A percentile compares a stretch with the other conserved stretches of the same genome.
Evolutionary conservation across 2,113 vertebrate genomes (phyloP).

Genomic region (Hystrix brachyura): DNA sequence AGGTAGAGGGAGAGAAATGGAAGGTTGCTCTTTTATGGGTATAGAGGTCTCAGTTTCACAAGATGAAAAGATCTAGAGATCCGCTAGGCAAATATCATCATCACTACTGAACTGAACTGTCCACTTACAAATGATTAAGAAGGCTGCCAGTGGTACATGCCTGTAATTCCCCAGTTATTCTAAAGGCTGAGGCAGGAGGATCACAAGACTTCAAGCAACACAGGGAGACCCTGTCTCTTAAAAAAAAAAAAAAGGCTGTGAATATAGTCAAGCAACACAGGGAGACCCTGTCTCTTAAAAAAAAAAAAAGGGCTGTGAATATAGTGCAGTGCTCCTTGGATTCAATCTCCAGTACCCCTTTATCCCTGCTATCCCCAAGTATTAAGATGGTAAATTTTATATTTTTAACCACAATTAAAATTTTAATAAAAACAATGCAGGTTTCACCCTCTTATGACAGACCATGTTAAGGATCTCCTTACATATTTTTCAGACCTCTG

Average conservation of each 20-base stretch:
- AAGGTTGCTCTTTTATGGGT: not conserved
- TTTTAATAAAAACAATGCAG: not conserved
- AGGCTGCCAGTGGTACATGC: not conserved
- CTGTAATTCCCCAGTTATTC: not conserved
- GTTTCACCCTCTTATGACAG: not conserved
- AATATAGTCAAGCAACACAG: too few species aligned
- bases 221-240: not conserved
- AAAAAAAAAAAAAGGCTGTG: not conserved
- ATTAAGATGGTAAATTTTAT: not conserved
- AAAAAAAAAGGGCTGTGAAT: not conserved
- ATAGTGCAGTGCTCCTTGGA: not conserved
- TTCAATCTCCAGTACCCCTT: not conserved
- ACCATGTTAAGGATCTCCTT: not conserved
- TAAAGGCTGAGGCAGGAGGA: not conserved
- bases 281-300: not conserved
- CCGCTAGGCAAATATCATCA: not conserved
- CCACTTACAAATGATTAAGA: not conserved
- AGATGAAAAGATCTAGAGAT: not conserved
- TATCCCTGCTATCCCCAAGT: not conserved
- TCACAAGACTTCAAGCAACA: not conserved
- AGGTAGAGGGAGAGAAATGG: not conserved
- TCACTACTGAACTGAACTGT: constrained; percentile 6
- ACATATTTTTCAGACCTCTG: not conserved
- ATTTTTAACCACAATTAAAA: not conserved
- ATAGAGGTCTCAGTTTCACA: not conserved